Evolutionary conservation across 1,140 invertebrate species (phyloP).

Genomic region (Sitodiplosis mosellana): DNA sequence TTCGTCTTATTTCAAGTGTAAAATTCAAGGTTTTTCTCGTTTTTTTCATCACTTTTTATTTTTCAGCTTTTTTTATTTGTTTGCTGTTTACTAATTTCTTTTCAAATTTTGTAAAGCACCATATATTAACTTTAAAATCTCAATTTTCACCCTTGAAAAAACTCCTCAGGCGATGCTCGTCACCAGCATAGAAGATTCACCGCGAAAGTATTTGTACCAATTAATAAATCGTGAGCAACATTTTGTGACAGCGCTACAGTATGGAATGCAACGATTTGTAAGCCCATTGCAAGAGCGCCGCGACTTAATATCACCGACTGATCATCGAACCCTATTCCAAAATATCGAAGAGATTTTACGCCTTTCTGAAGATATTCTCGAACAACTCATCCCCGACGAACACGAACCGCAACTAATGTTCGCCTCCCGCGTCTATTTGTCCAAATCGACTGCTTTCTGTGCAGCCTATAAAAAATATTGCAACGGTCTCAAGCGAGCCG

Average conservation of each 20-base stretch:
- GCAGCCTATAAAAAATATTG: constrained; percentile 61
- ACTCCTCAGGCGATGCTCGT: constrained; percentile 18
- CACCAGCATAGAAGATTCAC: constrained; percentile 27
- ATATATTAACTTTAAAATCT: too few species aligned
- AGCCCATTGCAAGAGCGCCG: constrained; percentile 47
- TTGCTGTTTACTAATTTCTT: constrained; percentile 27
- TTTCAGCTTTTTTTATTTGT: constrained; percentile 29
- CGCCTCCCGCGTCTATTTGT: constrained; percentile 47
- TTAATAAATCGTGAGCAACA: constrained; percentile 47
- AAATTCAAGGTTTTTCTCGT: neutral
- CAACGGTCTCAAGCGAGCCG: constrained; percentile 60
- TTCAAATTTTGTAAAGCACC: constrained; percentile 9
- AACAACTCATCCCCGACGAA: constrained; percentile 52
- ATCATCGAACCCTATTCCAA: constrained; percentile 61
- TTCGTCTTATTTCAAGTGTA: neutral
- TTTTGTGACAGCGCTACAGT: constrained; percentile 51
- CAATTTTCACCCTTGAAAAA: neutral
- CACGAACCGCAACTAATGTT: constrained; percentile 43
- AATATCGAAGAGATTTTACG: constrained; percentile 63
- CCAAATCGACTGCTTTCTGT: constrained; percentile 48
- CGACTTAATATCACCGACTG: constrained; percentile 49
- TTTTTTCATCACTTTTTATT: constrained; percentile 7
- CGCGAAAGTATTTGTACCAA: constrained; percentile 35
- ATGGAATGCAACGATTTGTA: constrained; percentile 52
- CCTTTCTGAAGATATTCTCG: constrained; percentile 59